These are phyloP conservation scores for Anhinga anhinga DNA, from an alignment of 2,113 vertebrate genomes.

Conservation along the genomic window DNA sequence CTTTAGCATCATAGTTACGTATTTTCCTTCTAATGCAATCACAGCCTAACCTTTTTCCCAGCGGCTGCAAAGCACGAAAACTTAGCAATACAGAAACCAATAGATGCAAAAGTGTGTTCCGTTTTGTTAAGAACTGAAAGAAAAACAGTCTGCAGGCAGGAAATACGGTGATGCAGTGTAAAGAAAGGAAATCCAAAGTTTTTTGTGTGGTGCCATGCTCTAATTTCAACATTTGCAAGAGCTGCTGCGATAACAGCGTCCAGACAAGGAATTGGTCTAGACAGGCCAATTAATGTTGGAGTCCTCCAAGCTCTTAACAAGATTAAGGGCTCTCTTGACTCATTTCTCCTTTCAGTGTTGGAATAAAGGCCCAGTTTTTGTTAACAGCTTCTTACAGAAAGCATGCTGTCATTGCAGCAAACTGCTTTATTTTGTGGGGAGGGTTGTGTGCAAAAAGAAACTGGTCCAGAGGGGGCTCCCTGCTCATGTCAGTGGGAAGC, in stretches of 20 bases:
- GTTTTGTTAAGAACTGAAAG: background rate
- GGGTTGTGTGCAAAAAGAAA: background rate
- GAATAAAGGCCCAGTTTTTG: background rate
- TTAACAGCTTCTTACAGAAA: background rate
- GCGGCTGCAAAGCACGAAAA: background rate
- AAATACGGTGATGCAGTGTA: background rate
- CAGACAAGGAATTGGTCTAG: background rate
- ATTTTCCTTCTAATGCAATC: background rate
- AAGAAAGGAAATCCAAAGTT: background rate
- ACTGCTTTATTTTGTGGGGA: background rate
- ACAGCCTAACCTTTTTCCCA: background rate
- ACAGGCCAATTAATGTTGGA: background rate
- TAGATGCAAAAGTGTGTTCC: background rate
- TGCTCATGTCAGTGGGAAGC: background rate
- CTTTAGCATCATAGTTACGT: background rate
- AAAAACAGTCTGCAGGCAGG: background rate
- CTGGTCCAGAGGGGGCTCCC: background rate
- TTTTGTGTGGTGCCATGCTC: background rate
- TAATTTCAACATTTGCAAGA: background rate
- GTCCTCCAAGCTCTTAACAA: background rate
- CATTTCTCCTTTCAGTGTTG: background rate
- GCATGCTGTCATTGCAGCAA: background rate
- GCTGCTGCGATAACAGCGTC: background rate
- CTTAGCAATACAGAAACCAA: background rate
- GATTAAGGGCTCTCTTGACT: background rate